Base-by-base conservation (phyloP, 2,888 invertebrate genomes). In the Euzophera pinguis region DNA sequence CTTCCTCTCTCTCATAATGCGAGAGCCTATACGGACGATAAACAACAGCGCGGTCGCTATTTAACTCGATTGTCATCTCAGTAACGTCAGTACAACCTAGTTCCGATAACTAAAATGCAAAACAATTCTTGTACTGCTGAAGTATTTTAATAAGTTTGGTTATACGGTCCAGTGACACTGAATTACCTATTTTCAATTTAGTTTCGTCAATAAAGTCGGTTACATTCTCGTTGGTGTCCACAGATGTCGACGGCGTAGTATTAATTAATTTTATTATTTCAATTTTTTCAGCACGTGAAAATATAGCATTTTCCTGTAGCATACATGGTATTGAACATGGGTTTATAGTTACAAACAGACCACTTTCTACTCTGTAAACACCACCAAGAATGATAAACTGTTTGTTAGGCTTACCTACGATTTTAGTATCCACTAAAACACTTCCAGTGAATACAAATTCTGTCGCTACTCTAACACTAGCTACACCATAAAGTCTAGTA, bases 11-110 rank as follows among this genome's bases (percentile, higher is more conserved):
- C 45, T 66, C 62, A 0, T 54, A 10, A 38, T 58, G 56, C 1
- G 62, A 60, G 1, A 66, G 45, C 1, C 65, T 38, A 38, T 69
- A 65, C 0, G 65, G 66, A 0, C 64, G 32, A 47, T 64, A 66
- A 0, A 64, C 57, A 0, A 66, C 52, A 1, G 63, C 60, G 0
- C 49, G 55, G 6, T 53, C n/a, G 42, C 47, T 61, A 10, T 53
- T 61, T 0, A 64, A 2, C 10, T 39, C 16, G 14, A 39, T 39
- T 8, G 5, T 39, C 39, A 39, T 39, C 10, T 39, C 39, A 9
- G 12, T 63, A 53, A 39, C 50, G 38, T 60, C 54, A 0, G 59
- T 62, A 16, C 61, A 63, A 0, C 63, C 64, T 35, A 64, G 43
- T 0, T 59, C 58, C 1, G 43, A 16, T 1, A 63, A 39, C 9